Evolutionary conservation across 2,113 vertebrate species (phyloP).

Genomic region (Myiozetetes cayanensis): DNA sequence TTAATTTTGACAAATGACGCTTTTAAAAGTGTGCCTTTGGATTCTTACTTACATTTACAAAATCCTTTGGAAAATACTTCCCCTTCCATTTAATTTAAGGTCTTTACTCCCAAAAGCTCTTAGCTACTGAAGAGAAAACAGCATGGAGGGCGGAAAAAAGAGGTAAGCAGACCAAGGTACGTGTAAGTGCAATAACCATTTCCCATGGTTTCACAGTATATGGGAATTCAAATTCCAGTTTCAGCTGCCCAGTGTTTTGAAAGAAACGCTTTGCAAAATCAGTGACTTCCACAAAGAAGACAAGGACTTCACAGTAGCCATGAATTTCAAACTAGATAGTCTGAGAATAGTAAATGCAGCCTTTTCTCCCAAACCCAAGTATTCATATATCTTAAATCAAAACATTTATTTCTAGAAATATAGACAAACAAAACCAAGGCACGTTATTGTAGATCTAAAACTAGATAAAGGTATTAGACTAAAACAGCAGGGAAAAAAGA

Average conservation of each 20-base stretch:
- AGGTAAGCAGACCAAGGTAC: background rate
- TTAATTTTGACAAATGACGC: background rate
- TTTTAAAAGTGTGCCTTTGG: background rate
- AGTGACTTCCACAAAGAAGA: background rate
- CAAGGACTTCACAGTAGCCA: background rate
- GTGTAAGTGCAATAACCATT: background rate
- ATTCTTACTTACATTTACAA: background rate
- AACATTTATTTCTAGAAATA: background rate
- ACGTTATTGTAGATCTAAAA: background rate
- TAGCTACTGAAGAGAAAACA: background rate
- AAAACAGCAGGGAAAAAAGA: background rate
- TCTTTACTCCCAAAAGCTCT: background rate
- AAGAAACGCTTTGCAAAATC: background rate
- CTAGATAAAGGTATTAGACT: background rate
- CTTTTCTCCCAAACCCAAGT: background rate
- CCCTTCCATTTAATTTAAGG: background rate
- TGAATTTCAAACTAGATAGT: background rate
- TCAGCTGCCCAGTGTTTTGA: background rate
- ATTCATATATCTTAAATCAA: background rate
- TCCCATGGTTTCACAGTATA: background rate
- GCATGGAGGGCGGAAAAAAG: rapidly evolving
- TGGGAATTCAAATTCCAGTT: background rate
- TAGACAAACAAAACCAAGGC: background rate
- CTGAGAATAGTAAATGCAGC: background rate
- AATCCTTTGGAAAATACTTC: background rate